Evolutionary conservation across 2,888 invertebrate species (phyloP).

Genomic region (Oscheius onirici): DNA sequence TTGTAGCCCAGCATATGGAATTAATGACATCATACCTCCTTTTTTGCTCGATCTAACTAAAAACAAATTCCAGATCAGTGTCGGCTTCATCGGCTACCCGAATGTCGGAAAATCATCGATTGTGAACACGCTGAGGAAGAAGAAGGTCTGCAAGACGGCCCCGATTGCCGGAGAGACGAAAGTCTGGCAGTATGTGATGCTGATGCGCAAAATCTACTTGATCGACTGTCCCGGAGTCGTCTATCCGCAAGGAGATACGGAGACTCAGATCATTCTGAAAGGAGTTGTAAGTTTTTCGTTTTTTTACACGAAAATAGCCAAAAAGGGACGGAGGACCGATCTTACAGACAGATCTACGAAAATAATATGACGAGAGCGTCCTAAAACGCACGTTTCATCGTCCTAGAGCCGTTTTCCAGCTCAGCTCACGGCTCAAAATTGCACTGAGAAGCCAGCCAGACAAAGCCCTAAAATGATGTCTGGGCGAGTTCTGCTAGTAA

Average conservation of each 20-base stretch:
- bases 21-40: neutral
- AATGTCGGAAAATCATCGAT: conserved; percentile 98
- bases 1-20: too few species aligned
- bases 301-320: neutral
- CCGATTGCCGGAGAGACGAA: conserved; percentile 90
- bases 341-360: too few species aligned
- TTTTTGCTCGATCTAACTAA: neutral
- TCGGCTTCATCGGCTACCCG: conserved; percentile 98
- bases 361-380: too few species aligned
- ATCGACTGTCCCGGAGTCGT: conserved; percentile 99
- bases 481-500: too few species aligned
- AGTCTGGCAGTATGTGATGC: conserved; percentile 97
- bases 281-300: conserved; percentile 85
- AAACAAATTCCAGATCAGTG: conserved; percentile 80
- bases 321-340: too few species aligned
- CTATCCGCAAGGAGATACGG: conserved; percentile 90
- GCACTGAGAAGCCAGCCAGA: too few species aligned
- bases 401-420: too few species aligned
- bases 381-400: too few species aligned
- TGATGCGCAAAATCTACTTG: conserved; percentile 94
- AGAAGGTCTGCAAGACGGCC: conserved; percentile 97
- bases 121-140: conserved; percentile 92
- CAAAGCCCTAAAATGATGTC: too few species aligned
- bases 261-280: conserved; percentile 88
- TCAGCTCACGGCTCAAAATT: too few species aligned